Base-by-base conservation (phyloP, 2,888 invertebrate species). In the Brachypalpus laphriformis region DNA sequence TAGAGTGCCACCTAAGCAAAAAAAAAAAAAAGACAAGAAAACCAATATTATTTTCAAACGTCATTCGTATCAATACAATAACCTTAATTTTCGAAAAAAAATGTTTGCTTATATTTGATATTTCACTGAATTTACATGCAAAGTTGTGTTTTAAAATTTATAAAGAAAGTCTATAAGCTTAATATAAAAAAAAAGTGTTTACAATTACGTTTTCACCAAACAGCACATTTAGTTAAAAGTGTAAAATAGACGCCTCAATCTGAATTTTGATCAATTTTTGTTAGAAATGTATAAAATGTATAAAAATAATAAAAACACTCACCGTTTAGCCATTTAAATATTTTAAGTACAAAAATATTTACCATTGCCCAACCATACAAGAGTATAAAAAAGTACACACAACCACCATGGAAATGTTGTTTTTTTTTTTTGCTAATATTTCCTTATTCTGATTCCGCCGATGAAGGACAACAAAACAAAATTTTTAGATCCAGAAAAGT, bases 1-100 rank as follows among this genome's bases (percentile, higher is more conserved):
- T 89, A 94, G 93, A 49, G 94, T 94, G 86, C 94, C 94, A 91
- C 94, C 95, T 94, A 42, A 22, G 37, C 11, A 16, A 54, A 54
- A n/a, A n/a, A 20, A 28, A 65, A 8, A 63, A 20, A 57, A 34
- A 61, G 4, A 37, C 31, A 40, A n/a, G n/a, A 31, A 77, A 72
- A 72, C 51, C 40, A 74, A 63, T 40, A 63, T 63, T 70, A 57
- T 25, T 80, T 47, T 18, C n/a, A 57, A 34, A 54, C 6, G 59
- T 22, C 63, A 20, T 47, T 22, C 31, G 25, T 40, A 59, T 45
- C 28, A 72, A 61, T 40, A 8, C n/a, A 28, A 37, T 3, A 66
- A 65, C 37, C 18, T 31, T 47, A n/a, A 22, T 28, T 47, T 3
- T 6, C 63, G 6, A 70, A 22, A 71, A 18, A 66, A 45, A 70